Base-by-base conservation (phyloP, 2,888 invertebrate species). In the Ichneumoninae sp. region DNA sequence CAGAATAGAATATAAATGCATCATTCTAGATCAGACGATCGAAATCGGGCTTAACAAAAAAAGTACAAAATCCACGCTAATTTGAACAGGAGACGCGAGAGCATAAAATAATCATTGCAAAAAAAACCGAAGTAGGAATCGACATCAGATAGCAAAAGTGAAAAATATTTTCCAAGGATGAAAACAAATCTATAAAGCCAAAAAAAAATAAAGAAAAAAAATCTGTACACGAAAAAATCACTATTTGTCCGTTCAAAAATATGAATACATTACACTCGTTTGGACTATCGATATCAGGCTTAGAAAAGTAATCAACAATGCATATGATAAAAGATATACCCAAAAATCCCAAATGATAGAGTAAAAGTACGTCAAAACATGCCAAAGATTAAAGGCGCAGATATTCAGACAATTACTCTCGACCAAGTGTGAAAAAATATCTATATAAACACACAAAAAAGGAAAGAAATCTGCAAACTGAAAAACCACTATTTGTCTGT, bases 361-460 rank as follows among this genome's bases (percentile, higher is more conserved):
- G 10, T 47, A 19, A 47, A 54, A 50, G 68, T 50, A 16, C 44
- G 10, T 3, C 3, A 26, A 57, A 40, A 40, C 40, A 40, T 10
- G 10, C 40, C 10, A 10, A 40, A 40, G 8, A 40, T 10, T 10
- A 40, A 40, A 10, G 33, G 33, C 10, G 40, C 7, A 40, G 40
- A 40, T 40, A 40, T 40, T 40, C 40, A 40, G 40, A 40, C 40
- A 10, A 10, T 10, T 8, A 40, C 40, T 40, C 19, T 19, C 54
- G 19, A 54, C 8, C 8, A 54, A 54, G 22, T 16, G 13, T 22
- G 70, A 44, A 22, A 13, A 70, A 16, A 47, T 40, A 60, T 40
- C 65, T 50, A 54, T 19, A 47, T 10, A 47, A 10, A 3, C 26
- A 44, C 65, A 47, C 65, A 54, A 69, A 65, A 60, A 44, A 60